Evolutionary conservation across 2,113 vertebrate genomes (phyloP).

Genomic region (Anseranas semipalmata): DNA sequence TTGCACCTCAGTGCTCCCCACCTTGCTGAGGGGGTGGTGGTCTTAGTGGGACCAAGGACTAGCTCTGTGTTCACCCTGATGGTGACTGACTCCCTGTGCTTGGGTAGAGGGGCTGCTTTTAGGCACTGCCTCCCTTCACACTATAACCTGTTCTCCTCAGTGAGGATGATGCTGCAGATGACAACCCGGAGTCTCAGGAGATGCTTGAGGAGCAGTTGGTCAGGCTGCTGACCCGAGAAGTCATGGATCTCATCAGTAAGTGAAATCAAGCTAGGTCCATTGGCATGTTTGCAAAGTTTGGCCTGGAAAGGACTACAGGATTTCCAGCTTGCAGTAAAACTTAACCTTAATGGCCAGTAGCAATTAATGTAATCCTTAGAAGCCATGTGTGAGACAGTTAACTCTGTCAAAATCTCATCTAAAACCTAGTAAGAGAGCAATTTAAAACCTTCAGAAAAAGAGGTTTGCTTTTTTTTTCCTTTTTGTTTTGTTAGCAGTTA

Average conservation of each 20-base stretch:
- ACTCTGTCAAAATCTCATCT: neutral
- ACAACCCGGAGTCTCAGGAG: slow-evolving; percentile 92
- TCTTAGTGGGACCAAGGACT: no score
- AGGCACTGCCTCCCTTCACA: neutral
- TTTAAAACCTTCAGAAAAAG: neutral
- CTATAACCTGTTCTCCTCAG: slow-evolving; percentile 42
- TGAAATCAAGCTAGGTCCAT: slow-evolving; percentile 8
- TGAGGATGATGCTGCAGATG: slow-evolving; percentile 85
- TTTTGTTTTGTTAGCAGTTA: neutral
- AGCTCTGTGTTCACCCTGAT: neutral
- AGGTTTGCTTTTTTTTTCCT: neutral
- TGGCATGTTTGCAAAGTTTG: neutral
- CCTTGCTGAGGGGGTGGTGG: neutral
- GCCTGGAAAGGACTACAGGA: neutral
- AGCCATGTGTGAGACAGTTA: neutral
- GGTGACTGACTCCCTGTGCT: neutral
- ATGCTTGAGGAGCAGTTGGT: slow-evolving; percentile 94
- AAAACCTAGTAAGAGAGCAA: neutral
- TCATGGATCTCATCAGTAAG: slow-evolving; percentile 95
- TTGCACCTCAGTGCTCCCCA: neutral
- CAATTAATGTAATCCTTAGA: neutral
- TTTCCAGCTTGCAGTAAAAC: neutral
- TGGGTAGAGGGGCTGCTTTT: neutral
- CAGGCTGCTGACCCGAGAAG: slow-evolving; percentile 90
- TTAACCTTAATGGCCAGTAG: neutral